These are phyloP conservation scores for Pogoniulus pusillus DNA, from an alignment of 2,797 vertebrate genomes.

Conservation along the genomic window DNA sequence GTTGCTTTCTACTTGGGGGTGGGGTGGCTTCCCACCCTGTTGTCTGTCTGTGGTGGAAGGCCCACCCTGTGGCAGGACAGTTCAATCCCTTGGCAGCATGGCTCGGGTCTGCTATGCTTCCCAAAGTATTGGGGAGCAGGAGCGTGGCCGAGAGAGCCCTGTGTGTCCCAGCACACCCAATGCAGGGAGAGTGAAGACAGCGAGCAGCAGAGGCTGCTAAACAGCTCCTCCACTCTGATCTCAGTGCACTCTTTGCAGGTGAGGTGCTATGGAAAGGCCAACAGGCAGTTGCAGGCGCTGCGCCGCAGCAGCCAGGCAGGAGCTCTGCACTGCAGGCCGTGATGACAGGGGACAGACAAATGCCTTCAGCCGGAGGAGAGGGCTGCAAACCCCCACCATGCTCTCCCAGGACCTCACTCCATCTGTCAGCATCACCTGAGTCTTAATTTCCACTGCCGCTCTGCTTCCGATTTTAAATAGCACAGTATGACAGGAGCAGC, in stretches of 20 bases:
- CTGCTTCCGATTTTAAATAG: neutral
- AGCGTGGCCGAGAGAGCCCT: accelerated
- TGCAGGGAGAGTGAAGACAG: neutral
- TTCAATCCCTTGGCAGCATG: neutral
- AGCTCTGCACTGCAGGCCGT: neutral
- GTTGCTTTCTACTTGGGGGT: neutral
- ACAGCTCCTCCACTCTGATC: accelerated
- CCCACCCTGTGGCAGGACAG: accelerated
- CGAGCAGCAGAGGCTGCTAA: neutral
- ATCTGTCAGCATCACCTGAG: neutral
- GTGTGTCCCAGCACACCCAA: accelerated
- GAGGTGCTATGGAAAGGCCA: neutral
- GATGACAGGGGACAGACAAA: neutral
- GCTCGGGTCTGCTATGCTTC: accelerated
- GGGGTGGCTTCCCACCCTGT: too few species aligned
- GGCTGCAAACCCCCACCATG: neutral
- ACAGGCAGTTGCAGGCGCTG: neutral
- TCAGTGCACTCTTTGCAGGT: accelerated
- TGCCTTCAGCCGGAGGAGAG: neutral
- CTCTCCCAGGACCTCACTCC: neutral
- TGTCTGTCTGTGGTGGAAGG: neutral
- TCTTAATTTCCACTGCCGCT: neutral
- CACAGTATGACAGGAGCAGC: neutral
- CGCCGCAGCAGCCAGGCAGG: neutral
- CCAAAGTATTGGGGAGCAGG: accelerated